Conservation (phyloP, 2,113 vertebrate genomes). For the Patagioenas fasciata region DNA sequence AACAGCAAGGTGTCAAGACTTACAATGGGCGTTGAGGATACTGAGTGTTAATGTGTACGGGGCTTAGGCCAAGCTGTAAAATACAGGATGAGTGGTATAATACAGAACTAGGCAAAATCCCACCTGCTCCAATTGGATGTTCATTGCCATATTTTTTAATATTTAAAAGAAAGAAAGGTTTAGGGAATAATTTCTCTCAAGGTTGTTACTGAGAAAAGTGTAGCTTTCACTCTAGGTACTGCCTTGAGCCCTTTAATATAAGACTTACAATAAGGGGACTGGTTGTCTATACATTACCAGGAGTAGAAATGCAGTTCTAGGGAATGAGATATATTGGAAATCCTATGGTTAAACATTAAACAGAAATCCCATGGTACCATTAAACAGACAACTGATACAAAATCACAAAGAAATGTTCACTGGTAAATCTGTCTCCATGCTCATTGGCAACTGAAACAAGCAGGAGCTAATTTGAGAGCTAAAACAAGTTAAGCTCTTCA, state of each 20-base stretch:
- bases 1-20: background rate
- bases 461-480: background rate
- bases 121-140: background rate
- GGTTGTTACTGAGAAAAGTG: background rate
- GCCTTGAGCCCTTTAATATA: background rate
- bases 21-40: background rate
- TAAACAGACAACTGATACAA: background rate
- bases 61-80: background rate
- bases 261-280: background rate
- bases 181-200: background rate
- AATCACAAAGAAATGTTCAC: background rate
- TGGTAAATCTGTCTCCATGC: background rate
- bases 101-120: background rate
- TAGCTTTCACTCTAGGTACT: background rate
- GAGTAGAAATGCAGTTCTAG: background rate
- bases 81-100: background rate
- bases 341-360: background rate
- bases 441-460: background rate
- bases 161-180: background rate
- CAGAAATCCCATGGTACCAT: background rate
- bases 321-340: background rate
- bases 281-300: background rate
- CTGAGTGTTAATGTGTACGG: fast-evolving
- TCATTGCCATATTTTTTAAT: background rate
- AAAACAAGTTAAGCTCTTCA: background rate